These are phyloP conservation scores for Catalaphyllia jardinei DNA, from an alignment of 64 coral and sea anemone species.

Conservation along the genomic window DNA sequence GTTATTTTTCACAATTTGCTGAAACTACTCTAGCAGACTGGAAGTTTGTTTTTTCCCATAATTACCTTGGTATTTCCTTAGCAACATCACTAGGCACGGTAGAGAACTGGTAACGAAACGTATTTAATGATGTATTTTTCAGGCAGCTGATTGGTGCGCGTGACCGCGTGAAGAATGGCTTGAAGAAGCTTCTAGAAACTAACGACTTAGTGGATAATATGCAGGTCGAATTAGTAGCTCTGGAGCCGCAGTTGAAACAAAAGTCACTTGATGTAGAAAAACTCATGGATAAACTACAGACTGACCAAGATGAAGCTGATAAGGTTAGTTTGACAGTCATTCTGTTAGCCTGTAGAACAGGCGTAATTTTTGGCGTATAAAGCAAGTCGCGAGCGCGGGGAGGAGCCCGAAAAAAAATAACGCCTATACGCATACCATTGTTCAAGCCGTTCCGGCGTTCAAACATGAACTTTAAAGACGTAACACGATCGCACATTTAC, in stretches of 20 bases:
- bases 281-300: constrained; percentile 97
- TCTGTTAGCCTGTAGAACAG: too few relatives aligned
- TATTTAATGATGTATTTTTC: neutral
- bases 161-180: constrained; percentile 96
- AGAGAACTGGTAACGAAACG: neutral
- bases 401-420: too few relatives aligned
- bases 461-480: too few relatives aligned
- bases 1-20: neutral
- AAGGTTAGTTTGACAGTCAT: constrained; percentile 51
- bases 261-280: constrained; percentile 97
- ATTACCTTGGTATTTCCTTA: too few relatives aligned
- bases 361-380: too few relatives aligned
- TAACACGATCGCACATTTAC: too few relatives aligned
- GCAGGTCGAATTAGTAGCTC: constrained; percentile 93
- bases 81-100: neutral
- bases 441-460: too few relatives aligned
- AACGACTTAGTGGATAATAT: constrained; percentile 97
- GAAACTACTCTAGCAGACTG: neutral
- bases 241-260: constrained; percentile 94
- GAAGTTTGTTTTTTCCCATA: neutral
- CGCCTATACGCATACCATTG: too few relatives aligned
- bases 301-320: constrained; percentile 96
- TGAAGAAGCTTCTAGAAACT: constrained; percentile 95
- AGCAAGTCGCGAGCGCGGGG: too few relatives aligned
- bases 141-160: constrained; percentile 93